Evolutionary conservation across 2,113 vertebrate species (phyloP).

Genomic region (Podarcis cretensis): DNA sequence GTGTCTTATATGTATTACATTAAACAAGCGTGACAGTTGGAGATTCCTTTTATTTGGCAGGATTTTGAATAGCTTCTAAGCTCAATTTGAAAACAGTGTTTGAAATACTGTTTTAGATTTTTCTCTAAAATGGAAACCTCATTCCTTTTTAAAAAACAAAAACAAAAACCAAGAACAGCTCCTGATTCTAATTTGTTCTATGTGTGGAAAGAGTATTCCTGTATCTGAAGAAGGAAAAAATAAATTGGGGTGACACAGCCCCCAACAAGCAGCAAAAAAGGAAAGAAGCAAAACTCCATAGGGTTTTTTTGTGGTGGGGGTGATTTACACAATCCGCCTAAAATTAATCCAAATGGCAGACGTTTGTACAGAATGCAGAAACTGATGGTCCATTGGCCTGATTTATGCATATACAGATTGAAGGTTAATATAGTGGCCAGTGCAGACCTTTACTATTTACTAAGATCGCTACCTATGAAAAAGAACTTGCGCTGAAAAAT

Average conservation of each 20-base stretch:
- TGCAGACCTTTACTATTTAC: background rate
- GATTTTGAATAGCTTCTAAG: conserved; percentile 69
- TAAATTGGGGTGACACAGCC: background rate
- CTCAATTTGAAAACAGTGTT: conserved; percentile 59
- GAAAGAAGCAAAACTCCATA: background rate
- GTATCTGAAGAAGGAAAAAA: background rate
- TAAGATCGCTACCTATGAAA: background rate
- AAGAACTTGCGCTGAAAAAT: background rate
- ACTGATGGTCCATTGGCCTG: no score
- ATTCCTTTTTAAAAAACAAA: conserved; percentile 1
- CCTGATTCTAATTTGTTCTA: background rate
- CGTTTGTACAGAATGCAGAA: no score
- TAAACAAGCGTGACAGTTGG: conserved; percentile 54
- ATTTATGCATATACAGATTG: no score
- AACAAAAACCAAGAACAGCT: no score
- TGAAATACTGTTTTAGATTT: conserved; percentile 46
- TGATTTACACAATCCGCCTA: background rate
- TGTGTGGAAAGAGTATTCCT: background rate
- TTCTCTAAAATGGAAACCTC: conserved; percentile 59
- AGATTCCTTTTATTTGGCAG: conserved; percentile 61
- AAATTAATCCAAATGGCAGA: background rate
- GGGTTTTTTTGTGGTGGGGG: background rate
- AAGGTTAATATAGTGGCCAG: no score
- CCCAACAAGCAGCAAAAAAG: background rate
- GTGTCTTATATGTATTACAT: conserved; percentile 32